Percentiles rank a stretch among this genome's conserved stretches.
Evolutionary conservation across 2,888 invertebrate species (phyloP).

Genomic region (Polyommatus iphigenia): DNA sequence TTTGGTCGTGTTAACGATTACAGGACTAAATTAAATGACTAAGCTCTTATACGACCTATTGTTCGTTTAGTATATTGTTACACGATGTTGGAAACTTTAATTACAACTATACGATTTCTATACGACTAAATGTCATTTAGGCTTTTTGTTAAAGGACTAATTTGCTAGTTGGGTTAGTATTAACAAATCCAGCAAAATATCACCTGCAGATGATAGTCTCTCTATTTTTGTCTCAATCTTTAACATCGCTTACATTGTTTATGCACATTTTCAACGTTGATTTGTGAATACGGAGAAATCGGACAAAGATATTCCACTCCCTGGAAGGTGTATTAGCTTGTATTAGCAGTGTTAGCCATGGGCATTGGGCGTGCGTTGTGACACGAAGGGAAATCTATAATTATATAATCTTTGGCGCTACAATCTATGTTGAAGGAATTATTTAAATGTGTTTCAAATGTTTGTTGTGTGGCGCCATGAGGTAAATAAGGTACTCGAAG

Average conservation of each 20-base stretch:
- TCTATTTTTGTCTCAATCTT: not conserved
- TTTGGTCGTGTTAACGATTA: too few species aligned
- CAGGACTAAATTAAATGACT: too few species aligned
- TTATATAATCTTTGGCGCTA: conserved; percentile 17
- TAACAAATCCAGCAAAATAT: too few species aligned
- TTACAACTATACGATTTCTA: too few species aligned
- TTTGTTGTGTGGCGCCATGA: not conserved
- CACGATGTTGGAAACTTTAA: too few species aligned
- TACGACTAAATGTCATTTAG: too few species aligned
- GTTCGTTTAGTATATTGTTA: too few species aligned
- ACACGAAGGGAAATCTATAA: conserved; percentile 64
- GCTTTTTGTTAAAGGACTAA: too few species aligned
- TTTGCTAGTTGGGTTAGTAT: too few species aligned
- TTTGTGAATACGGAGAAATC: conserved; percentile 9
- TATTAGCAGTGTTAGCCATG: conserved; percentile 73
- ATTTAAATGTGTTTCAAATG: not conserved
- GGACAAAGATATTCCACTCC: conserved; percentile 48
- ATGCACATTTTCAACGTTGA: not conserved
- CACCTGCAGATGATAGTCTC: not conserved
- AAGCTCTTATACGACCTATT: too few species aligned
- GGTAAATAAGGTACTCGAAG: not conserved
- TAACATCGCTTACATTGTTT: not conserved
- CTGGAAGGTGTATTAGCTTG: conserved; percentile 77
- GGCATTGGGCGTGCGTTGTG: not conserved
- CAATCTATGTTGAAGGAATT: not conserved